Base-by-base conservation (phyloP, 2,113 vertebrate species). In the Apistogramma diplotaenia region DNA sequence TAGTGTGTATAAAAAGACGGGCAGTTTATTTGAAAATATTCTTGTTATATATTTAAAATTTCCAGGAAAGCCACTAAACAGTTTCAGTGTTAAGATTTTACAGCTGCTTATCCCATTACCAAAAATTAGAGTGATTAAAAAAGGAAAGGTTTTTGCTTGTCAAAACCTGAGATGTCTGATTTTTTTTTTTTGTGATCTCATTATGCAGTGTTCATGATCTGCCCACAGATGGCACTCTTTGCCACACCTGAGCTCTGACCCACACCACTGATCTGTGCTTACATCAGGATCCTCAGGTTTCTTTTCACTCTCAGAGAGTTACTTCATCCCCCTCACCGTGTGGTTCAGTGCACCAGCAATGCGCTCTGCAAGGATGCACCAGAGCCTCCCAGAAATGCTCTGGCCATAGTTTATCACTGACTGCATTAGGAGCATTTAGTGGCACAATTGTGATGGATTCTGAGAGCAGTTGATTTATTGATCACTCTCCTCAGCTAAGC, bases 381-480 rank as follows among this genome's bases (percentile, higher is more conserved):
- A 37, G 78, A 70, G 23, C 79, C 81, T 85, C 65, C 81, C 77
- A 81, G 72, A 82, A 87, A 83, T 49, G 67, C 37, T n/a, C 71
- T 11, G 74, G 84, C 61, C 61, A 25, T 82, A 90, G 54, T 94
- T 91, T 87, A 91, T 92, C 89, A 89, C 83, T 85, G 90, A 91
- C 89, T 87, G 81, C 88, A 93, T 87, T 81, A 90, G 85, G 88
- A 85, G 78, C 88, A 54, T 91, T 91, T 91, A 91, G 89, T 89
- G 89, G 84, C 91, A 92, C 90, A 85, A 85, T 83, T 78, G 76
- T 90, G 88, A 94, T 91, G 90, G 90, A 91, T 94, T 84, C 87
- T 67, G 83, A 54, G 85, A 89, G 87, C 70, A 16, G 82, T 70
- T 93, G 91, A 90, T 90, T 91, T 92, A 93, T 94, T 70, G 90